Percentiles rank a stretch among this genome's conserved stretches.
Conservation (phyloP, 2,888 invertebrate genomes). For the Pristionchus fissidentatus region DNA sequence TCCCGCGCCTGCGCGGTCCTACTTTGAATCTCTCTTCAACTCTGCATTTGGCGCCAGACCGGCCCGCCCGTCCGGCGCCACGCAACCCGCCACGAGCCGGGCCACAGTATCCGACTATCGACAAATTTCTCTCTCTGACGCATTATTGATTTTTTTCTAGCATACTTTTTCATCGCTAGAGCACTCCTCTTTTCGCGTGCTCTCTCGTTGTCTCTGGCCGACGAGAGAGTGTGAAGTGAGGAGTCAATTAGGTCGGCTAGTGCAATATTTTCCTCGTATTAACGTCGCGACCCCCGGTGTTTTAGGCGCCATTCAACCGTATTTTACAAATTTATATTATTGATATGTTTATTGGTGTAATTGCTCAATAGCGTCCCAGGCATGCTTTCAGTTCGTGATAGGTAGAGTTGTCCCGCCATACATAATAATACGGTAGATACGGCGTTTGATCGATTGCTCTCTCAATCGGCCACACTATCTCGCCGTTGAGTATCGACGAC, state of each 20-base stretch:
- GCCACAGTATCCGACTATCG: not conserved
- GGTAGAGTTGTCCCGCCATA: constrained; percentile 37
- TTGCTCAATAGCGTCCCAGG: not conserved
- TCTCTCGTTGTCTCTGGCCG: no score
- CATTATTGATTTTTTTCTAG: not conserved
- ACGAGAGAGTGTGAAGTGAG: not conserved
- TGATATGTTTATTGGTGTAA: not conserved
- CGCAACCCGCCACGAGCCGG: constrained; percentile 37
- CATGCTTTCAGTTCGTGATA: not conserved
- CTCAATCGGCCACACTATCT: not conserved
- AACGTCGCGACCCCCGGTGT: not conserved
- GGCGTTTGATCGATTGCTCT: not conserved
- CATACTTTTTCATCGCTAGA: not conserved
- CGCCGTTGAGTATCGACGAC: not conserved
- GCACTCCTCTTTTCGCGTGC: not conserved
- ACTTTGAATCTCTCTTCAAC: constrained; percentile 17
- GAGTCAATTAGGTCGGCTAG: constrained; percentile 3
- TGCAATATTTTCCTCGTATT: not conserved
- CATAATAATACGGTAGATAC: not conserved
- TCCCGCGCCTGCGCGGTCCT: constrained; percentile 15
- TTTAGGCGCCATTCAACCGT: not conserved
- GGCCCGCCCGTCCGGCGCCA: not conserved
- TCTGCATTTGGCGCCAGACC: constrained; percentile 31
- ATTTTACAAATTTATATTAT: no score
- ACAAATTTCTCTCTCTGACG: not conserved